These are phyloP conservation scores for Xiphias gladius DNA, from an alignment of 2,113 vertebrate genomes.

Conservation along the genomic window DNA sequence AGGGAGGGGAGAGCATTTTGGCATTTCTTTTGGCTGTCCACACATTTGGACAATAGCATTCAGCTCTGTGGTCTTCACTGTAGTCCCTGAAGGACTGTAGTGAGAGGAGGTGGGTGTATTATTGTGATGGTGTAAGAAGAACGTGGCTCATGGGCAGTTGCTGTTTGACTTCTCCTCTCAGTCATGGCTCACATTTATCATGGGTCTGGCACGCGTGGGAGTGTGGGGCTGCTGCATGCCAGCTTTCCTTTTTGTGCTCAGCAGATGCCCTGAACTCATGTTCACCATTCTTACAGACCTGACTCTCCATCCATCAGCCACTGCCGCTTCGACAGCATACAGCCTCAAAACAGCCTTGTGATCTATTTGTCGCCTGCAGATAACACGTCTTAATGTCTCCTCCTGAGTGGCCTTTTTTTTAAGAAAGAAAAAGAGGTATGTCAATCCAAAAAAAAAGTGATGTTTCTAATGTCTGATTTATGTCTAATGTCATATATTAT, in stretches of 20 bases:
- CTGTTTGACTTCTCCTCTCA: constrained; percentile 61
- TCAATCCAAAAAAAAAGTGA: background rate
- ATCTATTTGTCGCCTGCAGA: constrained; percentile 56
- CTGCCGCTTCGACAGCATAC: background rate
- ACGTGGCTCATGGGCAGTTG: constrained; percentile 44
- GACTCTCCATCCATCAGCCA: constrained; percentile 70
- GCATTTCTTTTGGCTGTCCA: constrained; percentile 48
- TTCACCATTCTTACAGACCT: constrained; percentile 51
- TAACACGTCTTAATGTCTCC: constrained; percentile 19
- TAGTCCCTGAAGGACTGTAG: constrained; percentile 28
- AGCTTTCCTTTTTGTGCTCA: constrained; percentile 32
- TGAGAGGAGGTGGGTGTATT: constrained; percentile 37
- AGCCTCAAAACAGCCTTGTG: constrained; percentile 23
- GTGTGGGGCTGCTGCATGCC: constrained; percentile 22
- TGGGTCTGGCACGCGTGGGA: constrained; percentile 30
- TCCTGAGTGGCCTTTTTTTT: background rate
- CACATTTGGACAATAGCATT: constrained; percentile 60
- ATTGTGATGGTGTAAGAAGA: constrained; percentile 51
- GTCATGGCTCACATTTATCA: constrained; percentile 71
- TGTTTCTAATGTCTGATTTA: background rate
- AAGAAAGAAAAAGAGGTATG: background rate
- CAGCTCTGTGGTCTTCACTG: constrained; percentile 7
- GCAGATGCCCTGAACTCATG: constrained; percentile 66
- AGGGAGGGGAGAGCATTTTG: background rate
- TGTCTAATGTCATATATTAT: too few relatives aligned